phyloP scores from a whole-genome alignment of 2,888 invertebrate genomes.

The Biston stratarius region DNA sequence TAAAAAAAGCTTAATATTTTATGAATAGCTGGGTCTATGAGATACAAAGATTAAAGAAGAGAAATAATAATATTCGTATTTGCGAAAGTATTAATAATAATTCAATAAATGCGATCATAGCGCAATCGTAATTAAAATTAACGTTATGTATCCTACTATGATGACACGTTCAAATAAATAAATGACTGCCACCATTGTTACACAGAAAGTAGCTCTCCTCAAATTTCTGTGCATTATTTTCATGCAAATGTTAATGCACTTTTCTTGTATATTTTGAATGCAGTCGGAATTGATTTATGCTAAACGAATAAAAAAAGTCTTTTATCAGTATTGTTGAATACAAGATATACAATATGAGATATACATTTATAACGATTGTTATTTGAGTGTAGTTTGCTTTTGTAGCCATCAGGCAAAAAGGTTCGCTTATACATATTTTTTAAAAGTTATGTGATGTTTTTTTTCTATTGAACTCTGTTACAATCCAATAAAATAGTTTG shows the following conservation, averaged over 20 bases:
- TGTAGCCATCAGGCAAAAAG: not conserved
- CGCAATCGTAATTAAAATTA: conserved; percentile 8
- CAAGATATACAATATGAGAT: conserved; percentile 9
- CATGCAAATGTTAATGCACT: conserved; percentile 69
- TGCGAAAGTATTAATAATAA: too few species aligned
- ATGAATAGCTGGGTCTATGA: too few species aligned
- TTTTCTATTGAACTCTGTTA: too few species aligned
- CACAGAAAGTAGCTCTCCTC: conserved; percentile 53
- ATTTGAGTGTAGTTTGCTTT: not conserved
- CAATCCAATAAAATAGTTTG: too few species aligned
- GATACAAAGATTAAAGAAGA: too few species aligned
- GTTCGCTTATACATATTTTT: not conserved
- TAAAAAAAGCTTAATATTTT: too few species aligned
- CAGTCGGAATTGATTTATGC: conserved; percentile 70
- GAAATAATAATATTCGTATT: too few species aligned
- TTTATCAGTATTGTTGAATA: conserved; percentile 13
- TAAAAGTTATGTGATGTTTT: too few species aligned
- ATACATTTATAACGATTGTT: not conserved
- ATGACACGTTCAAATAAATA: conserved; percentile 48
- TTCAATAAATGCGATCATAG: too few species aligned
- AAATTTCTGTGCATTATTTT: conserved; percentile 36
- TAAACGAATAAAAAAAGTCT: conserved; percentile 33
- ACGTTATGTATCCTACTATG: conserved; percentile 8
- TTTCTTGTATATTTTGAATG: conserved; percentile 72
- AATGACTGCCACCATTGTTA: conserved; percentile 60